Percentiles rank a stretch among this genome's conserved stretches.
Evolutionary conservation across 2,113 vertebrate species (phyloP).

Genomic region (Ondatra zibethicus): DNA sequence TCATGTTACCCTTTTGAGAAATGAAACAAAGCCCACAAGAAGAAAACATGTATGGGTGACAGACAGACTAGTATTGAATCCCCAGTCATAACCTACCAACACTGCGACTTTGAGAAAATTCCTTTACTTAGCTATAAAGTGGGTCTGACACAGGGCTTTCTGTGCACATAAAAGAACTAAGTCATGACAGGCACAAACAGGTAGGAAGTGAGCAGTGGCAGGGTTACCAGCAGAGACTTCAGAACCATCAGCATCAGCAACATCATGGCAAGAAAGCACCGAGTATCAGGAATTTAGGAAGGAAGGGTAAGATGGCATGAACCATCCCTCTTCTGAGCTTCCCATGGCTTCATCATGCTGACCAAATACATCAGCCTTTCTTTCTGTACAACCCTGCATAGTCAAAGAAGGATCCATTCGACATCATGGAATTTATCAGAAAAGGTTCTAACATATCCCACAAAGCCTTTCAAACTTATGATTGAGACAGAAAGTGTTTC

Average conservation of each 20-base stretch:
- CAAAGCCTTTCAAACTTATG: conserved; percentile 2
- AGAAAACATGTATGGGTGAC: neutral
- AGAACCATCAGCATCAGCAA: neutral
- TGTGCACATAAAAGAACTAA: neutral
- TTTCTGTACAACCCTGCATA: neutral
- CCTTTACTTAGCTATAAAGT: neutral
- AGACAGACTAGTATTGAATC: neutral
- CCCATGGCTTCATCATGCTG: neutral
- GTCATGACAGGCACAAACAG: neutral
- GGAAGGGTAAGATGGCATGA: neutral
- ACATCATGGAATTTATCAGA: conserved; percentile 11
- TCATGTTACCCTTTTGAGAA: neutral
- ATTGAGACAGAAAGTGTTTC: neutral
- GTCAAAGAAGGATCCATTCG: conserved; percentile 24
- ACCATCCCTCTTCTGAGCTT: neutral
- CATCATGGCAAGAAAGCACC: neutral
- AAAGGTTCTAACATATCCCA: neutral
- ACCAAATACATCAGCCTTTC: neutral
- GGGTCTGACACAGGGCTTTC: neutral
- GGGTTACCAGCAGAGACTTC: neutral
- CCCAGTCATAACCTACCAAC: neutral
- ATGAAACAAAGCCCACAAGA: neutral
- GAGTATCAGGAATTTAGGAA: neutral
- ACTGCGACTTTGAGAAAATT: neutral
- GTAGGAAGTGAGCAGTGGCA: neutral